Conservation (phyloP, 2,888 invertebrate genomes). For the Laothoe populi region DNA sequence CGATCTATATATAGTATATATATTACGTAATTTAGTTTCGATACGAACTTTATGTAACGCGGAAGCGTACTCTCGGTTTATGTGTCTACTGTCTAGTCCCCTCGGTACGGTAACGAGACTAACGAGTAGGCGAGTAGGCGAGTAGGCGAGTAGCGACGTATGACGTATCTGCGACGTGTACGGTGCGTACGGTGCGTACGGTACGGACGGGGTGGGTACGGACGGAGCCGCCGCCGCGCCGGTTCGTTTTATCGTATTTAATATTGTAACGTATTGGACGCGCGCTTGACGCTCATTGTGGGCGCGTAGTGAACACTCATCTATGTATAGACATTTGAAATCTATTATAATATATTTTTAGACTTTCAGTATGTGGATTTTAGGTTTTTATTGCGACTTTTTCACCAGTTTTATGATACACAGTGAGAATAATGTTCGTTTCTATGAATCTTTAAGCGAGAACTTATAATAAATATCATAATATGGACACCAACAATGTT, state of each 20-base stretch:
- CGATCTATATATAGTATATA: constrained; percentile 46
- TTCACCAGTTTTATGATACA: constrained; percentile 77
- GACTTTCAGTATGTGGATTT: constrained; percentile 82
- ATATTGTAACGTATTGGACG: constrained; percentile 67
- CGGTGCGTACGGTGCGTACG: too few species aligned
- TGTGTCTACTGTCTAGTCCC: constrained; percentile 68
- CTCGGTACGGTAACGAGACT: constrained; percentile 37
- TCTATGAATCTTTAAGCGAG: constrained; percentile 74
- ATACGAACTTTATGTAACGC: constrained; percentile 51
- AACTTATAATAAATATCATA: constrained; percentile 72
- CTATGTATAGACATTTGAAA: constrained; percentile 84
- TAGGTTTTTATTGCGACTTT: constrained; percentile 81
- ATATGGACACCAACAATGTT: constrained; percentile 62
- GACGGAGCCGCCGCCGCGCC: constrained; percentile 49
- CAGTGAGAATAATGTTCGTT: constrained; percentile 76
- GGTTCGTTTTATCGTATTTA: constrained; percentile 66
- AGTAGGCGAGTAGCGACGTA: neutral
- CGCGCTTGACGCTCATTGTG: constrained; percentile 67
- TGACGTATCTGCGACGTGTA: neutral
- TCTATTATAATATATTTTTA: constrained; percentile 84
- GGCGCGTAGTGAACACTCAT: constrained; percentile 79
- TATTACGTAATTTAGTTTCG: constrained; percentile 64
- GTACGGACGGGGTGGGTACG: constrained; percentile 19
- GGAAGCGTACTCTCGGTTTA: constrained; percentile 47
- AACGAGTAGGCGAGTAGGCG: constrained; percentile 18